A percentile compares a stretch with the other conserved stretches of the same genome.
Conservation (phyloP, 2,113 vertebrate genomes). For the Pavo muticus region DNA sequence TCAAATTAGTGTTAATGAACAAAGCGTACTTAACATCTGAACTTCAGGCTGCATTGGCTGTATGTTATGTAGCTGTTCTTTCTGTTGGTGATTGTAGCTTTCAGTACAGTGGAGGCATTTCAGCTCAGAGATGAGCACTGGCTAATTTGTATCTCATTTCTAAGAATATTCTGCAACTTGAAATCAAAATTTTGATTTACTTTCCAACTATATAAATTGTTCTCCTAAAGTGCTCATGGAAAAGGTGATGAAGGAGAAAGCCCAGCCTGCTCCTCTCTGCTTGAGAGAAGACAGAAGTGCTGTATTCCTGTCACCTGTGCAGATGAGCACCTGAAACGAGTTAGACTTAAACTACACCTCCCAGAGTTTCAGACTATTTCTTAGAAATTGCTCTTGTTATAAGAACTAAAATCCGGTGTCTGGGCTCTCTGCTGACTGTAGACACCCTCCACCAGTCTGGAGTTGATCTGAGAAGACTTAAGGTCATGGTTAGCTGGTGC, state of each 20-base stretch:
- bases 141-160: not conserved
- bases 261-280: not conserved
- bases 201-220: not conserved
- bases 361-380: not conserved
- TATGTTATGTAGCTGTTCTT: fast-evolving
- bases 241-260: not conserved
- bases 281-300: not conserved
- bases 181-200: not conserved
- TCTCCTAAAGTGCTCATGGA: not conserved
- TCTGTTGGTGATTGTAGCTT: not conserved
- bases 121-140: not conserved
- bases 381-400: not conserved
- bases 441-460: too few relatives aligned
- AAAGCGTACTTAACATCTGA: not conserved
- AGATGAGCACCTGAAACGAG: not conserved
- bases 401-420: not conserved
- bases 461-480: not conserved
- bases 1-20: not conserved
- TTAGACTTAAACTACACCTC: not conserved
- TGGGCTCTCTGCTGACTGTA: not conserved
- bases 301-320: not conserved
- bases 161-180: not conserved
- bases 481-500: not conserved
- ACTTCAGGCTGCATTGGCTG: not conserved
- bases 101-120: not conserved